A percentile compares a stretch with the other conserved stretches of the same genome.
phyloP scores from a whole-genome alignment of 2,113 vertebrate species.

The Cyanoliseus patagonus region DNA sequence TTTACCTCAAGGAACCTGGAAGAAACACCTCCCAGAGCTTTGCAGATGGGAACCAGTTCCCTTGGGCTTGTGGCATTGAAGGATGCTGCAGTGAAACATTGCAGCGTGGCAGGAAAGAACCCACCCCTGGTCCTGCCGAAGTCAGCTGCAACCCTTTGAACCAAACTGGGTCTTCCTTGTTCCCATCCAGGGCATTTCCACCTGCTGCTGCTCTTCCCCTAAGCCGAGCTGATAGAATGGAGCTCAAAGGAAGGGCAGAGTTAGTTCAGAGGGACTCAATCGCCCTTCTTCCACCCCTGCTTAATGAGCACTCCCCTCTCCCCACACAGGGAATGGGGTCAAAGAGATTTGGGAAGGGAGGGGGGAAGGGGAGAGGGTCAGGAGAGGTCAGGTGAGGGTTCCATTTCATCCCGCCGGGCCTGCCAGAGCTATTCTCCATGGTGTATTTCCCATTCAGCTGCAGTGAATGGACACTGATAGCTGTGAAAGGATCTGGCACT shows the following conservation, averaged over 20 bases:
- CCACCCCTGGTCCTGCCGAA: rapidly evolving
- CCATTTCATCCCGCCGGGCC: not conserved
- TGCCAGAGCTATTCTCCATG: conserved; percentile 65
- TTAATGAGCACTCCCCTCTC: not conserved
- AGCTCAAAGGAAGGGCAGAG: conserved; percentile 15
- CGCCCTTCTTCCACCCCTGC: not conserved
- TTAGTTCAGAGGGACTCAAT: conserved; percentile 16
- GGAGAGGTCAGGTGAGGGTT: conserved; percentile 41
- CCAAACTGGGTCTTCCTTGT: not conserved
- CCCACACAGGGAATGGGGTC: conserved; percentile 14
- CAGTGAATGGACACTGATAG: conserved; percentile 45
- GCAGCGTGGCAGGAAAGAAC: rapidly evolving
- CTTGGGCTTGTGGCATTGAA: rapidly evolving
- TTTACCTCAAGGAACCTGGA: not conserved
- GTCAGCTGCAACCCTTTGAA: not conserved
- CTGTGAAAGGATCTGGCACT: conserved; percentile 56
- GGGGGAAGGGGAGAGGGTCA: conserved; percentile 19
- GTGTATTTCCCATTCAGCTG: conserved; percentile 24
- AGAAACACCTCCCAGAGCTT: not conserved
- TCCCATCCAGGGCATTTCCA: not conserved
- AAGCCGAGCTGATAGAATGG: not conserved
- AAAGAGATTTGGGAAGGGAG: conserved; percentile 20
- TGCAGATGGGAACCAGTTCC: not conserved
- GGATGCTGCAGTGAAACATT: not conserved
- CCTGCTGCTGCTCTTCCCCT: not conserved